Percentiles rank a stretch among this genome's conserved stretches.
These are phyloP conservation scores for Pristionchus japonicus DNA, from an alignment of 2,888 invertebrate genomes.

Conservation along the genomic window DNA sequence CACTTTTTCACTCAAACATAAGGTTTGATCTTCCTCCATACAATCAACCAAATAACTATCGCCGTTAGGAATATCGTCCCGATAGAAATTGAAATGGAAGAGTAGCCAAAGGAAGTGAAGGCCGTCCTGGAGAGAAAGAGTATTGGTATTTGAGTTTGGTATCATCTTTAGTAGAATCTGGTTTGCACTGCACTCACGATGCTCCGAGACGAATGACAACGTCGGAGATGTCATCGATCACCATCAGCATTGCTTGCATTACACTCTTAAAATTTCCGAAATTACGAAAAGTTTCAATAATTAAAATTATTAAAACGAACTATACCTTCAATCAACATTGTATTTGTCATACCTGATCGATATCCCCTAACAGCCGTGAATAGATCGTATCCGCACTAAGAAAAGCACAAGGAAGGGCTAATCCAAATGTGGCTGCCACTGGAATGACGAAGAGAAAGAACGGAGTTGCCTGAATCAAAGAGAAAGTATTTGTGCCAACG, in stretches of 20 bases:
- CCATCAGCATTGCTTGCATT: slow-evolving; percentile 23
- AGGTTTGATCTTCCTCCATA: not conserved
- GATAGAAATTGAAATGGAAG: not conserved
- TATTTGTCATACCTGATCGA: slow-evolving; percentile 61
- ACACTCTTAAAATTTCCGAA: not conserved
- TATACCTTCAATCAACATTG: too few relatives aligned
- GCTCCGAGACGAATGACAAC: not conserved
- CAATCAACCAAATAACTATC: not conserved
- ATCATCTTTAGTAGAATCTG: too few relatives aligned
- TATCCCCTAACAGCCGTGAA: slow-evolving; percentile 57
- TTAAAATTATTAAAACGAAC: not conserved
- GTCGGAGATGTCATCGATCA: not conserved
- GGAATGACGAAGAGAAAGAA: slow-evolving; percentile 51
- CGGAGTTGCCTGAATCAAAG: not conserved
- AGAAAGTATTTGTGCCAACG: too few relatives aligned
- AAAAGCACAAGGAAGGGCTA: slow-evolving; percentile 50
- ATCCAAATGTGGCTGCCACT: slow-evolving; percentile 15
- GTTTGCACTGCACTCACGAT: not conserved
- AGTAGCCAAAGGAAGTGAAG: not conserved
- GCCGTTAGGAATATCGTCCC: not conserved
- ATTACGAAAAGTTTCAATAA: not conserved
- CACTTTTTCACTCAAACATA: not conserved
- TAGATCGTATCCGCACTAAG: slow-evolving; percentile 57
- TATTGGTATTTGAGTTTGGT: too few relatives aligned
- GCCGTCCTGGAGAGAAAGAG: not conserved